phyloP scores from a whole-genome alignment of 2,113 vertebrate species.

The Nyctereutes procyonoides region DNA sequence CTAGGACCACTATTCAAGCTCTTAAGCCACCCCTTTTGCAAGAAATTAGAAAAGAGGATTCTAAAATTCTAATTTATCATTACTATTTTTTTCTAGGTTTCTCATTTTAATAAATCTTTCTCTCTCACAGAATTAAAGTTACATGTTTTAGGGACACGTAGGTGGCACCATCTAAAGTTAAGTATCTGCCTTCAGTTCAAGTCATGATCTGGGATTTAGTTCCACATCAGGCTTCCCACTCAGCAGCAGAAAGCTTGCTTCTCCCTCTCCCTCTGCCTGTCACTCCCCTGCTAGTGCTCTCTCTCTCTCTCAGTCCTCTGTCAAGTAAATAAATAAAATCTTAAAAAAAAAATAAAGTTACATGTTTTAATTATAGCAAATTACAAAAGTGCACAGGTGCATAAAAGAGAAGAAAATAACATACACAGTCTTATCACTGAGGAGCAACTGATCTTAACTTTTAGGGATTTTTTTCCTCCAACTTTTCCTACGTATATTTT shows the following conservation, averaged over 20 bases:
- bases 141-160: not conserved
- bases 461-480: not conserved
- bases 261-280: too few species aligned
- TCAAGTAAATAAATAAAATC: too few species aligned
- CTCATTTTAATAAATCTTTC: not conserved
- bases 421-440: not conserved
- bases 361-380: not conserved
- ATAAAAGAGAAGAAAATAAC: constrained; percentile 38
- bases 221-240: too few species aligned
- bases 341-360: not conserved
- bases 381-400: constrained; percentile 6
- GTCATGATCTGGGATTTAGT: too few species aligned
- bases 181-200: too few species aligned
- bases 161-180: too few species aligned
- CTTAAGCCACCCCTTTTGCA: not conserved
- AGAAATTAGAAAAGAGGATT: constrained; percentile 48
- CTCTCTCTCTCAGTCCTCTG: too few species aligned
- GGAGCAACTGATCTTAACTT: not conserved
- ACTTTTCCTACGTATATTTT: not conserved
- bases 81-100: not conserved
- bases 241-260: too few species aligned
- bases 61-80: not conserved
- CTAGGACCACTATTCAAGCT: not conserved
- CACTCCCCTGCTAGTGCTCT: too few species aligned
- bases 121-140: not conserved